Conservation (phyloP, 2,113 vertebrate genomes). For the Brienomyrus brachyistius region DNA sequence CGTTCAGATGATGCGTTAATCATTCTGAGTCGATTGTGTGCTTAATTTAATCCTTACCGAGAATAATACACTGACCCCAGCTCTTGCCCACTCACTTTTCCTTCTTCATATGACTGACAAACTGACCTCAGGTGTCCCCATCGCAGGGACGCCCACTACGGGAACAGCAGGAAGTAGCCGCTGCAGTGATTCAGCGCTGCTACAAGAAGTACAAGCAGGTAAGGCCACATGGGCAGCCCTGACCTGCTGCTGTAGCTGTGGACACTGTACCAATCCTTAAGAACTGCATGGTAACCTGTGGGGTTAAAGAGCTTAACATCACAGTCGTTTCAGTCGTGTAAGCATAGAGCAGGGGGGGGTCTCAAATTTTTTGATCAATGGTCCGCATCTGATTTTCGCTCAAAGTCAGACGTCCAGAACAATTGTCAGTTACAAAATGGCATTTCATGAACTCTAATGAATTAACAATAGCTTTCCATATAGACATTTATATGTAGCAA, state of each 20-base stretch:
- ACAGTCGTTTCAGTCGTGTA: neutral
- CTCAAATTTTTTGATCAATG: neutral
- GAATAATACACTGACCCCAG: neutral
- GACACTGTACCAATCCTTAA: neutral
- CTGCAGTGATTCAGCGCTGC: constrained; percentile 94
- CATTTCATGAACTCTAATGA: neutral
- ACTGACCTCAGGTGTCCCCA: constrained; percentile 37
- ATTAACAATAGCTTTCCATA: neutral
- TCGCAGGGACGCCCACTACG: constrained; percentile 82
- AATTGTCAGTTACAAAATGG: neutral
- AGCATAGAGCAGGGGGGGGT: too few species aligned
- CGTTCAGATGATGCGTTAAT: too few species aligned
- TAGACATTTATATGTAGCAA: neutral
- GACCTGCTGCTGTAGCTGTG: neutral
- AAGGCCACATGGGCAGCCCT: constrained; percentile 35
- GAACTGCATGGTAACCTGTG: neutral
- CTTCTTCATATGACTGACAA: neutral
- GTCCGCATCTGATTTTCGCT: neutral
- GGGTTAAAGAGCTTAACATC: neutral
- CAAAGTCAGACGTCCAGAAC: neutral
- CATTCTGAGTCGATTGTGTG: too few species aligned
- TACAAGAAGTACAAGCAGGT: constrained; percentile 99
- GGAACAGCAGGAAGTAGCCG: constrained; percentile 96
- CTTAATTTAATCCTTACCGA: too few species aligned
- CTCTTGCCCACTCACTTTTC: neutral